Base-by-base conservation (phyloP, 1,140 invertebrate genomes). In the Penaeus japonicus region DNA sequence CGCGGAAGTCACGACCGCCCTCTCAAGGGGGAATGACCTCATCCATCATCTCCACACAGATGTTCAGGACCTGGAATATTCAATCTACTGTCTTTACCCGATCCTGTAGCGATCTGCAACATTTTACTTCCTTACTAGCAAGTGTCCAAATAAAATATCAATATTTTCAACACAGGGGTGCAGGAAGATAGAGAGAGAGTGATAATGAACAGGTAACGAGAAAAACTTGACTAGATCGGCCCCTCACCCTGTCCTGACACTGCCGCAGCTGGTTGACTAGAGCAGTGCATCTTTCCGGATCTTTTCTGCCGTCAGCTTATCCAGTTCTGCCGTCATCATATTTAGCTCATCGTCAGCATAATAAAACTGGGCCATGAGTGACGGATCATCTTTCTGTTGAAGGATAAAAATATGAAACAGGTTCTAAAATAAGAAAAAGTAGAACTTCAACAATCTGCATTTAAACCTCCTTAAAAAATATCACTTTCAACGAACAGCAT, bases 231-330 rank as follows among this genome's bases (percentile, higher is more conserved):
- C 70, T 22, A 82, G 0, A 30, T 30, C 2, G 35, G 12, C 35
- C 20, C 32, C 82, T 85, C 91, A 94, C 93, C 92, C 94, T 94
- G 90, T 94, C 95, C 93, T 98, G 97, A 91, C 96, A 97, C 91
- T 97, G 97, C 39, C 98, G 94, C 79, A 99, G 93, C 92, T 98
- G 97, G 92, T 97, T 99, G 82, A 99, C 98, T 90, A 99, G 94
- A 12, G 95, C 95, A 35, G 98, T 97, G 92, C 98, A 99, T 92
- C 98, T 93, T 92, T 99, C 98, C 0, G 98, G 98, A 92, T 99
- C 98, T 91, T 99, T 98, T 7, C 98, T 94, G 27, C 98, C 98
- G 93, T 99, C 98, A 99, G 91, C 98, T n/a, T 99, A 93, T 99
- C 99, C 92, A 99, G 93, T 93, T 99, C 98, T 80, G 96, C 96